Evolutionary conservation across 2,888 invertebrate genomes (phyloP).

Genomic region (Keiferia lycopersicella): DNA sequence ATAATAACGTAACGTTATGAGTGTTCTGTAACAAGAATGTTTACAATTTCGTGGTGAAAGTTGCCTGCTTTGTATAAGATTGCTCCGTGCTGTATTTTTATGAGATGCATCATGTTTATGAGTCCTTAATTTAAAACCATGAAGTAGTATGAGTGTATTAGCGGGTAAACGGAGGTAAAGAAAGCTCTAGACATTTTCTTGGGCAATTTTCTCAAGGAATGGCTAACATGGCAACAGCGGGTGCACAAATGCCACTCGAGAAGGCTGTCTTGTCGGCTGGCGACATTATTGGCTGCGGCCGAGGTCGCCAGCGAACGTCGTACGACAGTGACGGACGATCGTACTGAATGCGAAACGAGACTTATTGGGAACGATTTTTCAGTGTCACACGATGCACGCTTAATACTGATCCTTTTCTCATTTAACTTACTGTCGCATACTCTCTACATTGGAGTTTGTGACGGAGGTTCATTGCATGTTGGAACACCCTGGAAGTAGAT

Average conservation of each 20-base stretch:
- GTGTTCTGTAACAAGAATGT: conserved; percentile 9
- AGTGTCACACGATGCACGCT: conserved; percentile 58
- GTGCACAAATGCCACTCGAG: conserved; percentile 29
- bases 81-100: neutral
- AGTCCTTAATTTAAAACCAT: neutral
- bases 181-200: conserved; percentile 15
- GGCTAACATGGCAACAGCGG: conserved; percentile 26
- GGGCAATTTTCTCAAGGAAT: conserved; percentile 25
- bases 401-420: conserved; percentile 49
- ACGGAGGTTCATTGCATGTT: conserved; percentile 15
- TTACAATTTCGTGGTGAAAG: conserved; percentile 1
- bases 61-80: neutral
- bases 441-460: conserved; percentile 34
- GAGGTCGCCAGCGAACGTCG: conserved; percentile 41
- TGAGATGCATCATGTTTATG: conserved; percentile 1
- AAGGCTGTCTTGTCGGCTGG: conserved; percentile 31
- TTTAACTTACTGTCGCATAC: conserved; percentile 51
- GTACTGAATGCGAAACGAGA: conserved; percentile 63
- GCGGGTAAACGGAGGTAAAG: neutral
- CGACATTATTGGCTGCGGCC: conserved; percentile 59
- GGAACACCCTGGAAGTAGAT: neutral
- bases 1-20: conserved; percentile 6
- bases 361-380: conserved; percentile 73
- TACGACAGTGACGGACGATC: conserved; percentile 71
- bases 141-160: neutral